phyloP scores from a whole-genome alignment of 2,113 vertebrate species.

The Cheilinus undulatus region DNA sequence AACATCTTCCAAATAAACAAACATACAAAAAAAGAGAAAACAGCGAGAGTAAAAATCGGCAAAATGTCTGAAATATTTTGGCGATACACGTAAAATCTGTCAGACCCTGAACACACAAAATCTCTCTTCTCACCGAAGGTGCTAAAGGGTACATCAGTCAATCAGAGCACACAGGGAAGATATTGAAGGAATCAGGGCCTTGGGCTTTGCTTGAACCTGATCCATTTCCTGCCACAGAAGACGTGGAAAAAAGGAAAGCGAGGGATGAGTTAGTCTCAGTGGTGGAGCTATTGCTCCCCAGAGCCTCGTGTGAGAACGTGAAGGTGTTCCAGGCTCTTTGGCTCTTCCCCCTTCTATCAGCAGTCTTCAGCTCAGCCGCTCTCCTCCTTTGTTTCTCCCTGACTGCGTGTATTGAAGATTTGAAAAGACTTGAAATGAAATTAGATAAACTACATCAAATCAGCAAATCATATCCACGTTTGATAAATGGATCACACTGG shows the following conservation, averaged over 20 bases:
- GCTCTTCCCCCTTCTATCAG: constrained; percentile 14
- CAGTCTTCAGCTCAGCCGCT: constrained; percentile 29
- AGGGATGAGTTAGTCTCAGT: constrained; percentile 54
- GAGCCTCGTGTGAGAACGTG: constrained; percentile 58
- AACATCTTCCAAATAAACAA: no score
- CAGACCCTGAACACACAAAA: not conserved
- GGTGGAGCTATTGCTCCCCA: constrained; percentile 55
- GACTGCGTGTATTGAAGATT: constrained; percentile 27
- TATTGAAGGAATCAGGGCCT: constrained; percentile 58
- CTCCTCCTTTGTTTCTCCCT: constrained; percentile 3
- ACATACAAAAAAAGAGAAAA: no score
- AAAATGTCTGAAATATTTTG: not conserved
- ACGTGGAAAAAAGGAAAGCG: constrained; percentile 2
- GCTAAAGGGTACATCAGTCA: constrained; percentile 34
- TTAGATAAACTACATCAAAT: constrained; percentile 41
- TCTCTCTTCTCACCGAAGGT: constrained; percentile 6
- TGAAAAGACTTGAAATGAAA: constrained; percentile 46
- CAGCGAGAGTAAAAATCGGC: accelerated
- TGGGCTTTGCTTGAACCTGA: constrained; percentile 54
- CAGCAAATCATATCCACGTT: constrained; percentile 35
- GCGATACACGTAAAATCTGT: constrained; percentile 26
- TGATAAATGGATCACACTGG: constrained; percentile 39
- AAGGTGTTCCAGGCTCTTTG: constrained; percentile 55
- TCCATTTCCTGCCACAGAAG: constrained; percentile 51
- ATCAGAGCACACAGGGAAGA: constrained; percentile 56